Evolutionary conservation across 1,140 invertebrate genomes (phyloP).

Genomic region (Drosophila saltans): DNA sequence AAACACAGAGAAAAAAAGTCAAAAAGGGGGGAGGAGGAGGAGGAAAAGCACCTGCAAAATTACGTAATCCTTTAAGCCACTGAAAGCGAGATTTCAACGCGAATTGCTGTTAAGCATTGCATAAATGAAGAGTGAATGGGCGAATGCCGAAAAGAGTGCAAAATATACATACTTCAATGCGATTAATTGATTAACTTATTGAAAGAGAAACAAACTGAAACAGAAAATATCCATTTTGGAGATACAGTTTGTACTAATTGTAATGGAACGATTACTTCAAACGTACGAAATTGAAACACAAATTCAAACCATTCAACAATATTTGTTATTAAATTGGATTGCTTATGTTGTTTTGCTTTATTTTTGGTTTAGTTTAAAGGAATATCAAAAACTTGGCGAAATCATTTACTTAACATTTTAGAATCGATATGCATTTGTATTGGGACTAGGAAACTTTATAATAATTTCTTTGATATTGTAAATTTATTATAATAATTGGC

Average conservation of each 20-base stretch:
- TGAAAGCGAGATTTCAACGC: conserved; percentile 24
- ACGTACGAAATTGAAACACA: too few relatives aligned
- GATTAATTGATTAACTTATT: conserved; percentile 52
- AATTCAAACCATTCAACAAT: too few relatives aligned
- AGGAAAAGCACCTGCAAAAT: neutral
- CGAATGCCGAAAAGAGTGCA: neutral
- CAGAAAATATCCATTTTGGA: neutral
- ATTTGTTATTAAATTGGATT: too few relatives aligned
- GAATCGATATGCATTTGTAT: too few relatives aligned
- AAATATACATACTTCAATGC: conserved; percentile 32
- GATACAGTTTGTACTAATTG: neutral
- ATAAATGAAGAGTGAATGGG: conserved; percentile 9
- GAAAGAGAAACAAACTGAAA: conserved; percentile 8
- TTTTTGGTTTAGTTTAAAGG: too few relatives aligned
- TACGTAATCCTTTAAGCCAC: conserved; percentile 15
- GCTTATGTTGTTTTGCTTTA: too few relatives aligned
- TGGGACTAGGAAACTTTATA: too few relatives aligned
- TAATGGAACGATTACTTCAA: too few relatives aligned
- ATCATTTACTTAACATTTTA: too few relatives aligned
- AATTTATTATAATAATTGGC: too few relatives aligned
- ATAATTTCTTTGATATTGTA: too few relatives aligned
- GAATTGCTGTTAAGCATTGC: conserved; percentile 15
- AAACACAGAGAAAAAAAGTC: conserved; percentile 4
- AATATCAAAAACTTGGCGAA: too few relatives aligned
- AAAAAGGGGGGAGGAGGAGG: neutral